Base-by-base conservation (phyloP, 2,888 invertebrate genomes). In the Hypselothyrea guttata region DNA sequence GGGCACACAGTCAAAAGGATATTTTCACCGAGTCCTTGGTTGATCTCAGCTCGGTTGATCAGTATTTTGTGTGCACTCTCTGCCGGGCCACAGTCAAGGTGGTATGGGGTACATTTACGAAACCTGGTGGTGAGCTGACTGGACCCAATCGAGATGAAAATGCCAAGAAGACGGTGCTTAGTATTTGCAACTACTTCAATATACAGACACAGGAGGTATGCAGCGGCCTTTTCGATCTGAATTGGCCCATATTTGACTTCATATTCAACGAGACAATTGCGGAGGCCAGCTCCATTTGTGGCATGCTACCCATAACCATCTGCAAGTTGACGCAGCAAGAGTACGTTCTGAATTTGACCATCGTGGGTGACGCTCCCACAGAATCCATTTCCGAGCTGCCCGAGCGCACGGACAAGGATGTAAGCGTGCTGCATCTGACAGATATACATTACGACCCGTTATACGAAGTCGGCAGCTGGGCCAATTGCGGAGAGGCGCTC, bases 361-460 rank as follows among this genome's bases (percentile, higher is more conserved):
- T 89, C 2, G 73, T 71, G 44, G 74, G 75, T 0, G 55, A 62
- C 11, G 63, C 55, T 22, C 73, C 76, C 2, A 75, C 62, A 0
- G 79, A 79, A 7, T 75, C 87, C 0, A 90, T 89, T 35, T 47
- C 74, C 0, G 75, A 76, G 1, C 48, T 79, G 27, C 81, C 88
- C 0, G 42, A 46, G 1, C 76, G 75, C 13, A 79, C 70, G 12
- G 51, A 58, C 0, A 70, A 83, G 0, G 87, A 88, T 41, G 52
- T 78, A 1, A 65, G 53, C 0, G 75, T 90, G 12, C 65, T 90
- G 0, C 90, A 90, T 1, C 7, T 90, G 1, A 88, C 87, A 8
- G 90, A 97, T 85, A 92, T 95, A 34, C 97, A 97, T 85, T 93
- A 94, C 45, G 97, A 97, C 88, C 93, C 94, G 0, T 87, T 92